Evolutionary conservation across 2,888 invertebrate genomes (phyloP).

Genomic region (Galerucella nymphaeae): DNA sequence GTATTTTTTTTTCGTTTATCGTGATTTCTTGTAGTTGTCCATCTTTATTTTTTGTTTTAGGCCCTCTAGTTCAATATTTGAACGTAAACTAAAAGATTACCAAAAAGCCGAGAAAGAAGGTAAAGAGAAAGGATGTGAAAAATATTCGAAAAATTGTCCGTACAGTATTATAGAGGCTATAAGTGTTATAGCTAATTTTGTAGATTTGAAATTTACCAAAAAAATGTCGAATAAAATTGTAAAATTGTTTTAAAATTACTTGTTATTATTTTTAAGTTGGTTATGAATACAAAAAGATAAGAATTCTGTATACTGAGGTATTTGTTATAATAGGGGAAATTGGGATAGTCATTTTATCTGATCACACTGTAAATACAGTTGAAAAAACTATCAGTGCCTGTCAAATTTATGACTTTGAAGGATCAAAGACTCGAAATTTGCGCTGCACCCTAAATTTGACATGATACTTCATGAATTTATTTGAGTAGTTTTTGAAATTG

Average conservation of each 20-base stretch:
- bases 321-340: no score
- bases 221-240: constrained; percentile 17
- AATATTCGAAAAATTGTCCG: constrained; percentile 67
- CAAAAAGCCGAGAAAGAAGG: constrained; percentile 52
- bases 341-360: no score
- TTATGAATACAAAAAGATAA: no score
- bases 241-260: constrained; percentile 7
- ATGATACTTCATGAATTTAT: no score
- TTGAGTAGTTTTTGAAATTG: neutral
- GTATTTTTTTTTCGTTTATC: neutral
- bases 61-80: constrained; percentile 72
- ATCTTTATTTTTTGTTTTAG: constrained; percentile 61
- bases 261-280: neutral
- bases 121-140: constrained; percentile 64
- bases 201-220: constrained; percentile 13
- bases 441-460: no score
- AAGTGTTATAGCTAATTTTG: constrained; percentile 35
- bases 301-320: no score
- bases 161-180: constrained; percentile 70
- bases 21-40: no score
- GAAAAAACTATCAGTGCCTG: no score
- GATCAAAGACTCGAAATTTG: no score
- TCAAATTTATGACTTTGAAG: no score
- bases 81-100: constrained; percentile 48
- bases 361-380: no score